These are phyloP conservation scores for Troglohyphantes excavatus DNA, from an alignment of 2,888 invertebrate genomes.

Conservation along the genomic window DNA sequence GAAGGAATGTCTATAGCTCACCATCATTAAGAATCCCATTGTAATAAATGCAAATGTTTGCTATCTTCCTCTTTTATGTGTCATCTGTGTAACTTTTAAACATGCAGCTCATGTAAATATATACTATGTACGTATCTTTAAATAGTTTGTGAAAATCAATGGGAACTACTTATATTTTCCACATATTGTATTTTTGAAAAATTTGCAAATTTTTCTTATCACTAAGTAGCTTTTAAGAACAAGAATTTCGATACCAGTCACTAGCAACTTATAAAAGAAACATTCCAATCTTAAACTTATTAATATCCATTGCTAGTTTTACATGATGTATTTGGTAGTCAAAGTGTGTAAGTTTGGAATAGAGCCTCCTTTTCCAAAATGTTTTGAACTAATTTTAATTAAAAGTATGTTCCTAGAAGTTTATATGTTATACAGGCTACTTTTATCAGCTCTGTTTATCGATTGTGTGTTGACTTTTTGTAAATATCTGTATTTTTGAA, in stretches of 20 bases:
- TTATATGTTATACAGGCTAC: constrained; percentile 7
- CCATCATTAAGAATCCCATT: not conserved
- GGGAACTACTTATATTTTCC: constrained; percentile 44
- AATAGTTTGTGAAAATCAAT: constrained; percentile 13
- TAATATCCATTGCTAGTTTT: constrained; percentile 13
- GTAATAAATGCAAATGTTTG: not conserved
- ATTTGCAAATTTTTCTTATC: constrained; percentile 20
- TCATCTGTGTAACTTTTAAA: not conserved
- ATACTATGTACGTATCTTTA: not conserved
- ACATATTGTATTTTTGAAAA: constrained; percentile 59
- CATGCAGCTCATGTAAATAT: constrained; percentile 15
- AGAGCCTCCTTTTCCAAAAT: not conserved
- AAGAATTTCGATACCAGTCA: constrained; percentile 10
- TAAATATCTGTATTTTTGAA: no score
- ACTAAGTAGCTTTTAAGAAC: constrained; percentile 45
- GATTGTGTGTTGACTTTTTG: no score
- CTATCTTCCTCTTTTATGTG: not conserved
- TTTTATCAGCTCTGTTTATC: no score
- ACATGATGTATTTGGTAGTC: constrained; percentile 14
- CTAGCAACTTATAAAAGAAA: not conserved
- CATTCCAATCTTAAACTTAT: constrained; percentile 42
- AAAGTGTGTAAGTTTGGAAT: constrained; percentile 5
- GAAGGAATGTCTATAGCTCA: not conserved
- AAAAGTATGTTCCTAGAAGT: not conserved
- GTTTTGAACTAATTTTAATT: constrained; percentile 3